Percentiles rank a stretch among this genome's conserved stretches.
These are phyloP conservation scores for Rhegmatorhina hoffmannsi DNA, from an alignment of 2,113 vertebrate genomes.

Conservation along the genomic window DNA sequence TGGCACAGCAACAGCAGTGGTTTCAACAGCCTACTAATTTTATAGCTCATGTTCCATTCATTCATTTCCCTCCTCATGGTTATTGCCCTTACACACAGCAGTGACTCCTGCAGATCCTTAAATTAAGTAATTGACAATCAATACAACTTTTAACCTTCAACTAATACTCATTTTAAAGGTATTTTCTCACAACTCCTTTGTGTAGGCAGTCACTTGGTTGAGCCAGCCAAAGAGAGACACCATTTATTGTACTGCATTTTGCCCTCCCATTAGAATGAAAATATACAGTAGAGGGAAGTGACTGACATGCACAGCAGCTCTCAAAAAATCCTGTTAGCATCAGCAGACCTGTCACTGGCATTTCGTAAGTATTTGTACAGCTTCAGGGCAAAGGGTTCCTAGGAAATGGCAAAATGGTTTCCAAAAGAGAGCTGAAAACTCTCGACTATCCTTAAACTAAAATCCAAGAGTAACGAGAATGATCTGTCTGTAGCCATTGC, in stretches of 20 bases:
- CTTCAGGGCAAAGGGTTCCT: neutral
- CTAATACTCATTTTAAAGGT: neutral
- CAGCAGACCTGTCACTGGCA: neutral
- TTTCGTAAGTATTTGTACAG: neutral
- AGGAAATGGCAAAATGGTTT: neutral
- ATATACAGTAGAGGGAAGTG: neutral
- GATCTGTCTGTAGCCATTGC: neutral
- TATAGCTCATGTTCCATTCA: neutral
- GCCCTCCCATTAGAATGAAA: neutral
- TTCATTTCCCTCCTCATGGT: neutral
- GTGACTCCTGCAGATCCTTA: neutral
- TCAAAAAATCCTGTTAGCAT: neutral
- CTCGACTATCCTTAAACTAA: neutral
- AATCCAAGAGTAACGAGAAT: neutral
- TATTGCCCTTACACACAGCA: neutral
- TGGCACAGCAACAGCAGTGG: neutral
- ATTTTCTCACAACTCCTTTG: neutral
- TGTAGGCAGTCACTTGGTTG: neutral
- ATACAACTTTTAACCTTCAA: neutral
- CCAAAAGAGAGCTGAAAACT: neutral
- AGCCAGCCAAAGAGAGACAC: neutral
- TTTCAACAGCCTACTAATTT: neutral
- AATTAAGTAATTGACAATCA: neutral
- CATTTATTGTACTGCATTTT: neutral
- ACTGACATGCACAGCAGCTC: neutral